These are phyloP conservation scores for Pseudomugil tenellus DNA, from an alignment of 2,797 vertebrate species.

Conservation along the genomic window DNA sequence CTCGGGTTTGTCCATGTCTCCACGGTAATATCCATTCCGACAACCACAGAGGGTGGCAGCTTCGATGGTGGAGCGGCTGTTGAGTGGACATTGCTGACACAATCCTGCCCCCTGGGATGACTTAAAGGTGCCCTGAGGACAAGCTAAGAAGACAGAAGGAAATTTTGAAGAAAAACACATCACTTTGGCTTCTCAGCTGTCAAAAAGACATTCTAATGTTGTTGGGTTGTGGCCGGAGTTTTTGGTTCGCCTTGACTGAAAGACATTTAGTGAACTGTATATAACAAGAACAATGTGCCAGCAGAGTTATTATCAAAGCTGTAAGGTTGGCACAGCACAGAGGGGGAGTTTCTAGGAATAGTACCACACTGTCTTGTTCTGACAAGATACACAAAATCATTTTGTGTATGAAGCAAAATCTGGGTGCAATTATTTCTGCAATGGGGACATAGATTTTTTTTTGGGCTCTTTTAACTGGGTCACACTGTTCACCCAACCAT, in stretches of 20 bases:
- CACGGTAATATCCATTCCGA: conserved; percentile 91
- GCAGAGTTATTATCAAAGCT: conserved; percentile 23
- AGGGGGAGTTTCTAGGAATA: conserved; percentile 29
- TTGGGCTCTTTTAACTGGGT: background rate
- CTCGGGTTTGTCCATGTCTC: conserved; percentile 88
- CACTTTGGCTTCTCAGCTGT: conserved; percentile 2
- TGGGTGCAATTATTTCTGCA: conserved; percentile 12
- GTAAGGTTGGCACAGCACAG: conserved; percentile 35
- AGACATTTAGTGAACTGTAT: conserved; percentile 39
- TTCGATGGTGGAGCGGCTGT: conserved; percentile 90
- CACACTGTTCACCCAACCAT: background rate
- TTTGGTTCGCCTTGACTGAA: conserved; percentile 24
- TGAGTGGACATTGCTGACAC: conserved; percentile 88
- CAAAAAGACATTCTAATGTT: background rate
- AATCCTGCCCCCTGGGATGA: conserved; percentile 88
- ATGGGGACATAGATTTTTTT: background rate
- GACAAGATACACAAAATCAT: conserved; percentile 39
- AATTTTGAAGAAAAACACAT: background rate
- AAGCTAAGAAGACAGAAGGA: conserved; percentile 79
- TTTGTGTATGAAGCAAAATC: conserved; percentile 15
- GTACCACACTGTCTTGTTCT: conserved; percentile 25
- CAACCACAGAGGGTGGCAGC: conserved; percentile 89
- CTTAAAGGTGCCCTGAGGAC: conserved; percentile 92
- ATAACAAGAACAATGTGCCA: conserved; percentile 10
- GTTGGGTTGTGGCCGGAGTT: background rate